Conservation (phyloP, 1,140 invertebrate species). For the Bombus cullumanus region DNA sequence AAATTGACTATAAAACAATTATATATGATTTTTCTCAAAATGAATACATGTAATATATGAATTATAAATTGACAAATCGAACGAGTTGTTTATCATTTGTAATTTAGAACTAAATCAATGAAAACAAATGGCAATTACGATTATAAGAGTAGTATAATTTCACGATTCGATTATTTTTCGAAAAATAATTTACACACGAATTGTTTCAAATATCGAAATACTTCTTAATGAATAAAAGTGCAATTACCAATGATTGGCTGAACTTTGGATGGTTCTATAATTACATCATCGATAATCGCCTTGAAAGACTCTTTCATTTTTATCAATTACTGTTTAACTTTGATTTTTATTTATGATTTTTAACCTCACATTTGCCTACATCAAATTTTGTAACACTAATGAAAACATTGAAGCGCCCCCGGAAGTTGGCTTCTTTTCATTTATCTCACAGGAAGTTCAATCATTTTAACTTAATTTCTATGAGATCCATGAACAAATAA, state of each 20-base stretch:
- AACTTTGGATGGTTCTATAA: slow-evolving; percentile 68
- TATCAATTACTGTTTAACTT: not conserved
- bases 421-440: not conserved
- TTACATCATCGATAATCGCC: slow-evolving; percentile 72
- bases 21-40: slow-evolving; percentile 30
- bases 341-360: not conserved
- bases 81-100: not conserved
- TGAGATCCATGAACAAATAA: not conserved
- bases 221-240: not conserved
- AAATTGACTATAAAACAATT: slow-evolving; percentile 75
- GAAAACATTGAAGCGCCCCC: not conserved
- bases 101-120: not conserved
- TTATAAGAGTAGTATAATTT: not conserved
- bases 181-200: not conserved
- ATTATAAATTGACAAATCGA: not conserved
- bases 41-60: not conserved
- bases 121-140: not conserved
- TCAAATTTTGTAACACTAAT: not conserved
- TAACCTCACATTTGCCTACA: not conserved
- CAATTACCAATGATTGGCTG: slow-evolving; percentile 75
- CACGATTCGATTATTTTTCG: not conserved
- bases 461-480: slow-evolving; percentile 11
- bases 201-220: not conserved
- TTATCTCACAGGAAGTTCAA: not conserved
- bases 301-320: slow-evolving; percentile 67